Evolutionary conservation across 2,888 invertebrate species (phyloP).

Genomic region (Anthrax anthrax): DNA sequence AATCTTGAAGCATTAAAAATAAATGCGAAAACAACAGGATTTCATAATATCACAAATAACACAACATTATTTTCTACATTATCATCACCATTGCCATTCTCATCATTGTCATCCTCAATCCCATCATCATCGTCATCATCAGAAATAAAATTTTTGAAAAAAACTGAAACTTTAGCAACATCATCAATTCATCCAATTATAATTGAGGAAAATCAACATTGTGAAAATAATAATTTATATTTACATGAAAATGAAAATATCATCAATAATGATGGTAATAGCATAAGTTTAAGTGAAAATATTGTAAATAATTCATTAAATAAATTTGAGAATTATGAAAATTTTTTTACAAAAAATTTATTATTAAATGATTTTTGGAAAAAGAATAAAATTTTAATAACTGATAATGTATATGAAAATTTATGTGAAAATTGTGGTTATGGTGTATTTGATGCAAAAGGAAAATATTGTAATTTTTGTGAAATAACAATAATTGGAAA

Average conservation of each 20-base stretch:
- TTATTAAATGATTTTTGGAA: conserved; percentile 8
- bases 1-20: no score
- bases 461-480: conserved; percentile 29
- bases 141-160: no score
- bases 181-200: not conserved
- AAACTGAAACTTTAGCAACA: no score
- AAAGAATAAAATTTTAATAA: not conserved
- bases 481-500: conserved; percentile 26
- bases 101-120: not conserved
- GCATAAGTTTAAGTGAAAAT: no score
- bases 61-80: no score
- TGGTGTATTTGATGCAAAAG: conserved; percentile 28
- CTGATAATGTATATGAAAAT: conserved; percentile 23
- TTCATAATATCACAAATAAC: no score
- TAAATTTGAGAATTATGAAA: not conserved
- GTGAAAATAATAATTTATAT: not conserved
- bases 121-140: no score
- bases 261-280: no score
- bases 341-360: conserved; percentile 3
- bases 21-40: no score
- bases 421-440: conserved; percentile 31
- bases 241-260: no score
- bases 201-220: not conserved
- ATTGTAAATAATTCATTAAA: no score
- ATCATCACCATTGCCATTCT: no score